A percentile compares a stretch with the other conserved stretches of the same genome.
phyloP scores from a whole-genome alignment of 1,140 invertebrate genomes.

The Bombus terrestris region DNA sequence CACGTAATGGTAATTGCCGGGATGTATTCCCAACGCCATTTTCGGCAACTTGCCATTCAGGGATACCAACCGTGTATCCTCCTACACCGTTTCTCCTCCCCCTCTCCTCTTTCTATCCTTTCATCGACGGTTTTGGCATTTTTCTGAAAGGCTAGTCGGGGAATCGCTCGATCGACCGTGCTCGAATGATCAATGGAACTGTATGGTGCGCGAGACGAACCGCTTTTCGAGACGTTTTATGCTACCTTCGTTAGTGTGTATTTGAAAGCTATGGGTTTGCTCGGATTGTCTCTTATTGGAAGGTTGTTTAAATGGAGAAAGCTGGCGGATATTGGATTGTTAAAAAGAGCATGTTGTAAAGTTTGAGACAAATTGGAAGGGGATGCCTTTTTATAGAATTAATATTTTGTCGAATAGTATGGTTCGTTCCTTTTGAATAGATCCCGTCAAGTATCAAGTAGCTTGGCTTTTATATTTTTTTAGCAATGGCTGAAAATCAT shows the following conservation, averaged over 20 bases:
- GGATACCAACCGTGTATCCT: constrained; percentile 29
- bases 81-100: constrained; percentile 6
- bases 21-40: constrained; percentile 76
- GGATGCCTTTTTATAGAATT: too few species aligned
- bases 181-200: constrained; percentile 13
- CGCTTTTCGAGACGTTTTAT: neutral
- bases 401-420: too few species aligned
- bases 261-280: neutral
- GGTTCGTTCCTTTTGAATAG: too few species aligned
- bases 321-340: neutral
- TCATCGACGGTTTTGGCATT: neutral
- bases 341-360: too few species aligned
- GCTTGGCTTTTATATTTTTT: too few species aligned
- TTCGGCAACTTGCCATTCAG: constrained; percentile 77
- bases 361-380: too few species aligned
- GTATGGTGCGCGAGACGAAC: neutral
- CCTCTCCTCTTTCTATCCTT: neutral
- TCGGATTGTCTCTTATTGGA: neutral
- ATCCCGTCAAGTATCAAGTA: too few species aligned
- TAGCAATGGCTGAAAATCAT: too few species aligned
- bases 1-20: constrained; percentile 78
- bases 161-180: neutral
- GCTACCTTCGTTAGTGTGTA: neutral
- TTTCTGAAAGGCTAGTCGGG: constrained; percentile 3
- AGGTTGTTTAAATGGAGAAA: neutral